Evolutionary conservation across 2,797 vertebrate species (phyloP).

Genomic region (Novumbra hubbsi): DNA sequence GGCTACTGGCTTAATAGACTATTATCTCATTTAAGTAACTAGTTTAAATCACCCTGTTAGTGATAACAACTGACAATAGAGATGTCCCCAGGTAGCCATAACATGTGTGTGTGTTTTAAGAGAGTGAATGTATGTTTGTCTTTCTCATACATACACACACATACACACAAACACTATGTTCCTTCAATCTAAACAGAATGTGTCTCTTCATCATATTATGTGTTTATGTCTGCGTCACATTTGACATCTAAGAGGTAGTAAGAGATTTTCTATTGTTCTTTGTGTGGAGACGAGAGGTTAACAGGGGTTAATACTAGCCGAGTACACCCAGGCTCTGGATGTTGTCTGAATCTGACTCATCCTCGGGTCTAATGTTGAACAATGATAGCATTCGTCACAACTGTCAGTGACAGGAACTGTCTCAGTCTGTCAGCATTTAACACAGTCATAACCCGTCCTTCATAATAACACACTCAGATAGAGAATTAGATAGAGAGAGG

Average conservation of each 20-base stretch:
- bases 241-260: not conserved
- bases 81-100: not conserved
- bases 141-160: not conserved
- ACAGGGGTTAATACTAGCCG: not conserved
- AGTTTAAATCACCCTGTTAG: not conserved
- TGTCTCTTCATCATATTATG: conserved; percentile 21
- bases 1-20: not conserved
- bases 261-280: not conserved
- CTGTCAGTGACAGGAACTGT: not conserved
- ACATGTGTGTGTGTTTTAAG: not conserved
- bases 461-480: not conserved
- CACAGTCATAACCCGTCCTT: not conserved
- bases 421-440: not conserved
- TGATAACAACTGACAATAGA: not conserved
- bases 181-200: not conserved
- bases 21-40: not conserved
- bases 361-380: not conserved
- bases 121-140: not conserved
- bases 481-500: not conserved
- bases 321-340: not conserved
- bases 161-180: not conserved
- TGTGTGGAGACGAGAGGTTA: not conserved
- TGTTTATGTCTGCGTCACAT: conserved; percentile 7
- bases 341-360: not conserved
- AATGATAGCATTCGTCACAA: not conserved